These are phyloP conservation scores for Rhynchonema sp. DNA, from an alignment of 2,888 invertebrate species.

Conservation along the genomic window DNA sequence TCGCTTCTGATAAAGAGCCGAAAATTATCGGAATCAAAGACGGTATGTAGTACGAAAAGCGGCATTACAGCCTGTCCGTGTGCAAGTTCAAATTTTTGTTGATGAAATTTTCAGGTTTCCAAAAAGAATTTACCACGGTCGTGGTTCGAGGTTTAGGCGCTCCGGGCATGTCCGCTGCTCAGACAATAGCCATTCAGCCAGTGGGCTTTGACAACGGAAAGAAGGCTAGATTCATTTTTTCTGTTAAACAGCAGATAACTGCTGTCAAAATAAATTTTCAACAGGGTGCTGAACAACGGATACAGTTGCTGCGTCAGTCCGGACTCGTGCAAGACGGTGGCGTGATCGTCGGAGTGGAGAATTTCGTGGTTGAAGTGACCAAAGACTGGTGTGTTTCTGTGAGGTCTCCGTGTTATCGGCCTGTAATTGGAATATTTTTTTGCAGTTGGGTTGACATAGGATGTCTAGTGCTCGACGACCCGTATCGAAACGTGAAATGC, in stretches of 20 bases:
- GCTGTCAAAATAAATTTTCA: not conserved
- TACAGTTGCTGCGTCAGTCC: conserved; percentile 42
- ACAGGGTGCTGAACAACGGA: conserved; percentile 48
- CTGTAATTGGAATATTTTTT: not conserved
- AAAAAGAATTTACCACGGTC: conserved; percentile 1
- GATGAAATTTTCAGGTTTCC: conserved; percentile 3
- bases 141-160: conserved; percentile 35
- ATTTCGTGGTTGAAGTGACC: conserved; percentile 47
- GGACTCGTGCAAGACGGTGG: conserved; percentile 42
- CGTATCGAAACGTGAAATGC: conserved; percentile 46
- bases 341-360: conserved; percentile 53
- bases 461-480: conserved; percentile 50
- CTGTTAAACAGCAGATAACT: not conserved
- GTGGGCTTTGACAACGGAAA: conserved; percentile 56
- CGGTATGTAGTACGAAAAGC: conserved; percentile 30
- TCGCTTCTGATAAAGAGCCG: conserved; percentile 54
- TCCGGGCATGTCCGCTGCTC: conserved; percentile 34
- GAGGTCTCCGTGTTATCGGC: not conserved
- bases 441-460: conserved; percentile 56
- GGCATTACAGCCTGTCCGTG: not conserved
- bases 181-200: conserved; percentile 49
- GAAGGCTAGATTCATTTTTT: conserved; percentile 27
- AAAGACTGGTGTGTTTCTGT: conserved; percentile 33
- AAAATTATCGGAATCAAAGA: conserved; percentile 56
- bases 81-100: too few relatives aligned